phyloP scores from a whole-genome alignment of 2,888 invertebrate species.

The Mythimna impura region DNA sequence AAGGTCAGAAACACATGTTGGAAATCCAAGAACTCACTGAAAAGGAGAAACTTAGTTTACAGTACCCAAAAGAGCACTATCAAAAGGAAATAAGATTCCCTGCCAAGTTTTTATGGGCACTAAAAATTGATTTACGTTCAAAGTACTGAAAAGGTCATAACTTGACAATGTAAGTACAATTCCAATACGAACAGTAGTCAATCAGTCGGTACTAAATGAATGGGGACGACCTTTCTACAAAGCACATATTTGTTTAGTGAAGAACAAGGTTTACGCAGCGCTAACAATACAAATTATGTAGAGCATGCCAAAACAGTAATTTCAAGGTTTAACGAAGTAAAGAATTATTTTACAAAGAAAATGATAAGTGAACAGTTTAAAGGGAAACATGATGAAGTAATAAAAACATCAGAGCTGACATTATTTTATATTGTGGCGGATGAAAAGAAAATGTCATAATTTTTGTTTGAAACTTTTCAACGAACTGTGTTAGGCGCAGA shows the following conservation, averaged over 20 bases:
- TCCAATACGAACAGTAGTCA: conserved; percentile 7
- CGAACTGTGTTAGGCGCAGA: background rate
- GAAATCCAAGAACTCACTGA: conserved; percentile 12
- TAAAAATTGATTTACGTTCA: conserved; percentile 32
- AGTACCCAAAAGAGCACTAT: conserved; percentile 15
- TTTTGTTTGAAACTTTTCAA: conserved; percentile 1
- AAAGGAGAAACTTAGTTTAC: conserved; percentile 9
- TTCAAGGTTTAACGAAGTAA: conserved; percentile 53
- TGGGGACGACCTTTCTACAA: conserved; percentile 45
- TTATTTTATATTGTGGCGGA: background rate
- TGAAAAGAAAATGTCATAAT: background rate
- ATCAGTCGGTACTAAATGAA: conserved; percentile 21
- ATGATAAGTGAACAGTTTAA: conserved; percentile 33
- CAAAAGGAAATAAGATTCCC: conserved; percentile 25
- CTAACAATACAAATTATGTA: conserved; percentile 64
- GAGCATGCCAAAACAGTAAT: conserved; percentile 60
- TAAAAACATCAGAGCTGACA: conserved; percentile 5
- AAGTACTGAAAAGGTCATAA: conserved; percentile 24
- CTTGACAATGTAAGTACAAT: conserved; percentile 22
- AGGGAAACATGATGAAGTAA: conserved; percentile 49
- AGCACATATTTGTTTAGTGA: conserved; percentile 50
- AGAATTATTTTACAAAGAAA: conserved; percentile 48
- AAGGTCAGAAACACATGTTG: conserved; percentile 10
- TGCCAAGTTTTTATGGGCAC: conserved; percentile 37
- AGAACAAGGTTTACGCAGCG: conserved; percentile 47